These are phyloP conservation scores for Anas flavirostris DNA, from an alignment of 2,797 vertebrate genomes.

Conservation along the genomic window DNA sequence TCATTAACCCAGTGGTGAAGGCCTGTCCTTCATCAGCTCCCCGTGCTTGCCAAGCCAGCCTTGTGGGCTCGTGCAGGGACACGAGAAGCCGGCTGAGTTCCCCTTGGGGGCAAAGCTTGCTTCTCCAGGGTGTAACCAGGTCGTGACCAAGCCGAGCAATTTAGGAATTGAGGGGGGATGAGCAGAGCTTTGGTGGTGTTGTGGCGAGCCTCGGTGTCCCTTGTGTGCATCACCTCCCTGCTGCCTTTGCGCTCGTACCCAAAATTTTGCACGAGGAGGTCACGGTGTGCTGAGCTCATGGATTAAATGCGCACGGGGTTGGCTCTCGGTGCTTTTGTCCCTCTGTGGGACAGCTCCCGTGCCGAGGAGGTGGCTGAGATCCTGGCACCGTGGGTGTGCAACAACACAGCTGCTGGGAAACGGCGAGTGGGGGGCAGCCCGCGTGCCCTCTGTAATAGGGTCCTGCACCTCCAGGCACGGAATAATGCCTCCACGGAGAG, in stretches of 20 bases:
- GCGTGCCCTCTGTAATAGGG: neutral
- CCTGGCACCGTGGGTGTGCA: neutral
- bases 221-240: neutral
- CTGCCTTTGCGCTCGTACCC: neutral
- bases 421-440: neutral
- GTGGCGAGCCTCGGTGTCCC: neutral
- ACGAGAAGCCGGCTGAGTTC: neutral
- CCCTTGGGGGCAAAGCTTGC: neutral
- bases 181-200: neutral
- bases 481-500: neutral
- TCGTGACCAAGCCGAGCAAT: neutral
- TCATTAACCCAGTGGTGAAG: neutral
- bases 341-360: accelerated
- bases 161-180: no score
- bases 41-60: neutral
- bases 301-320: neutral
- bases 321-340: neutral
- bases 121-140: neutral
- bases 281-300: accelerated
- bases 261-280: neutral
- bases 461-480: neutral
- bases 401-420: neutral
- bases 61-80: neutral
- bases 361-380: neutral
- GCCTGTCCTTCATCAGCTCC: neutral